Evolutionary conservation across 1,140 invertebrate genomes (phyloP), one percentile per base, ranked within the genome.

Genomic region (Ephestia elutella): DNA sequence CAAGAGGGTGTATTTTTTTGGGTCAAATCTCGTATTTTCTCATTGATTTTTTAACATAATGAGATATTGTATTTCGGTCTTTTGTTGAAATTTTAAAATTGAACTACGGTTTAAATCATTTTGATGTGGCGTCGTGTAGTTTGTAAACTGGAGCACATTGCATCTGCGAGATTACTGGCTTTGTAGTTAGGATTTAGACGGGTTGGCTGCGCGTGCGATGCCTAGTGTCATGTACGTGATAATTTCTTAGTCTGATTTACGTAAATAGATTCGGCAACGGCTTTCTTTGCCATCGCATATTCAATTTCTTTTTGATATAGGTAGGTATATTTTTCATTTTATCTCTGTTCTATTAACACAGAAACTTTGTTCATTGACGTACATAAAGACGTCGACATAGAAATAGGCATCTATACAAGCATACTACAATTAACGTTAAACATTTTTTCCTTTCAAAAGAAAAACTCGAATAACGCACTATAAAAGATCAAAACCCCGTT

Each of bases 11-110:
- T 54, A 57, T 75, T 84, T 87, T 87, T 85, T 82, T 81, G 73
- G 77, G 78, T 79, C 72, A 84, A 82, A 84, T 85, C 73, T 77
- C 67, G 70, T 80, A 77, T 81, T 86, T 86, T 82, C 78, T 70
- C 74, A 68, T 82, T 79, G 73, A 77, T 82, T 75, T 75, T 77
- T 72, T 50, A 67, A 62, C 63, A 77, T 82, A 87, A 85, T 83
- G 79, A 84, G 78, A 83, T 82, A 87, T 85, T 85, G 76, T 86
- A 66, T 81, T 79, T 66, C 76, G 65, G 55, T 64, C 61, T 69
- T 76, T 79, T 73, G 73, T 76, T 67, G 56, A 57, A 62, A 49
- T 70, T 78, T 73, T 70, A 71, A 79, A 69, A 62, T 76, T 80
- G 73, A 72, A 66, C 25, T 30, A 54, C 30, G 57, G 57, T 25